These are phyloP conservation scores for Xanthia togata DNA, from an alignment of 2,888 invertebrate genomes.

Conservation along the genomic window DNA sequence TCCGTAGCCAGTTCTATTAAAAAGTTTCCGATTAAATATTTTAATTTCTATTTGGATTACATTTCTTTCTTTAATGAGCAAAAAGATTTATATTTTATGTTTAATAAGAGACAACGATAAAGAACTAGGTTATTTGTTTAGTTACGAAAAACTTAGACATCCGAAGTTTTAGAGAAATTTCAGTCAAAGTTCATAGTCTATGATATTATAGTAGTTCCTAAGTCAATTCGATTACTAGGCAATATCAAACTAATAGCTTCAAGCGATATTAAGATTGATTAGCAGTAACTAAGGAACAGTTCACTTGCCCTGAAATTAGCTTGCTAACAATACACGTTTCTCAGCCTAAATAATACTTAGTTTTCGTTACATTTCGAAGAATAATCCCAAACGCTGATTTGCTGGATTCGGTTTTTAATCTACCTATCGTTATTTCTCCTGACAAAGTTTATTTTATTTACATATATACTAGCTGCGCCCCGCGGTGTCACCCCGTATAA, in stretches of 20 bases:
- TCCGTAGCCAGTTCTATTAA: neutral
- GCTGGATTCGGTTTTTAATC: neutral
- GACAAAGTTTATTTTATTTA: too few species aligned
- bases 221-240: conserved; percentile 6
- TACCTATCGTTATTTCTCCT: too few species aligned
- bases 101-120: neutral
- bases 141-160: neutral
- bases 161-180: neutral
- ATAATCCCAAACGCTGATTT: neutral
- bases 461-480: too few species aligned
- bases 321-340: neutral
- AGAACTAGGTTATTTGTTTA: neutral
- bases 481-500: too few species aligned
- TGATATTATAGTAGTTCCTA: neutral
- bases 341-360: neutral
- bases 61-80: conserved; percentile 13
- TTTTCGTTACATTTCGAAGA: neutral
- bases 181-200: too few species aligned
- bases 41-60: conserved; percentile 26
- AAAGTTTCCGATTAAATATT: conserved; percentile 21
- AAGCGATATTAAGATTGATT: conserved; percentile 17
- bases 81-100: conserved; percentile 19
- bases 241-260: neutral
- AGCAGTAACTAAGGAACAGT: neutral
- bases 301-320: neutral